A percentile compares a stretch with the other conserved stretches of the same genome.
phyloP scores from a whole-genome alignment of 2,888 invertebrate genomes.

The Lasioglossum calceatum region DNA sequence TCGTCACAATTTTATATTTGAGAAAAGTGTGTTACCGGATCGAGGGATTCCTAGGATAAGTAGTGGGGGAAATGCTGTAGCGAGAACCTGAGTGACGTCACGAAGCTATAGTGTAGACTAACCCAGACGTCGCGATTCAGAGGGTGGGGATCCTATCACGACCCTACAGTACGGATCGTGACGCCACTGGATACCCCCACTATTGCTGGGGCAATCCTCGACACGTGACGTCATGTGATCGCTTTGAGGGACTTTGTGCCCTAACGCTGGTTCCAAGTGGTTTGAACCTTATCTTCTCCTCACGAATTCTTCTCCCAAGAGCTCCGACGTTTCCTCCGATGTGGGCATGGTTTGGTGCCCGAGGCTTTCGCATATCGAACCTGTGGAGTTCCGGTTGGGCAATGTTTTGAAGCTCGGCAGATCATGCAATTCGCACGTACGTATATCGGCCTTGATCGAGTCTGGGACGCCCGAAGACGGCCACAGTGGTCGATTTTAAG shows the following conservation, averaged over 20 bases:
- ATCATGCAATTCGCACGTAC: slow-evolving; percentile 37
- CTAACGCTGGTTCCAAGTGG: background rate
- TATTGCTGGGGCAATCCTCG: too few relatives aligned
- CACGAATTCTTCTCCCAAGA: background rate
- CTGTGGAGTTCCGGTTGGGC: slow-evolving; percentile 35
- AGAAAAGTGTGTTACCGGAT: background rate
- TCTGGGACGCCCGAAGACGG: slow-evolving; percentile 56
- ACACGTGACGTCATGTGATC: background rate
- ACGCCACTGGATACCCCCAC: background rate
- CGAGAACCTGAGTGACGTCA: background rate
- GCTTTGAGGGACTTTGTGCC: background rate
- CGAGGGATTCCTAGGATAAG: background rate
- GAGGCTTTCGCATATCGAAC: slow-evolving; percentile 16
- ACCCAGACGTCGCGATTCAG: background rate
- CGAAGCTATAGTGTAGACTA: background rate
- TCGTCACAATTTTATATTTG: background rate
- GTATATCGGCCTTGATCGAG: slow-evolving; percentile 60
- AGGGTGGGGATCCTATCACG: too few relatives aligned
- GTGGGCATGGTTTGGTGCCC: background rate
- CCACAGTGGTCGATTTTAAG: slow-evolving; percentile 53
- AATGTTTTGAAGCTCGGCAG: slow-evolving; percentile 49
- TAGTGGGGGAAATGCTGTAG: background rate
- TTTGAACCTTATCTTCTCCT: background rate
- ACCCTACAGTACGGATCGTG: too few relatives aligned
- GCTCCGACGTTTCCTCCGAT: background rate